Evolutionary conservation across 2,113 vertebrate species (phyloP).

Genomic region (Corvus cornix): DNA sequence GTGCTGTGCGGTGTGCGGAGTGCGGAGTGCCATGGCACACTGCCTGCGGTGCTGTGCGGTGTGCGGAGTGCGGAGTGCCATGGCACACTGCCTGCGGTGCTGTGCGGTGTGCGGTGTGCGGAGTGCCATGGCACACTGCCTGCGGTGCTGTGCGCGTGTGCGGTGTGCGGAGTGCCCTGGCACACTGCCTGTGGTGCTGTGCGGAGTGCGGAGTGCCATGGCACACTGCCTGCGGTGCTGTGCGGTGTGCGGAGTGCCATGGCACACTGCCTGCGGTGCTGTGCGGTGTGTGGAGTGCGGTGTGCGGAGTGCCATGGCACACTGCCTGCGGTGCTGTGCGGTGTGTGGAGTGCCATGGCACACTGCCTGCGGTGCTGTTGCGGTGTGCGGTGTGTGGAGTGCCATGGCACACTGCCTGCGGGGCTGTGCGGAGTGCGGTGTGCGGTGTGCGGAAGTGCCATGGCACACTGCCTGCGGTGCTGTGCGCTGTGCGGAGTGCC

Average conservation of each 20-base stretch:
- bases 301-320: not conserved
- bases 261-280: not conserved
- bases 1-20: not conserved
- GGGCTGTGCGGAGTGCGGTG: not conserved
- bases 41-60: not conserved
- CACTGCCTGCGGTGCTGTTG: no score
- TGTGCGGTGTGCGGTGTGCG: no score
- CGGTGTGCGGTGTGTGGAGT: not conserved
- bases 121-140: not conserved
- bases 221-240: not conserved
- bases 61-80: no score
- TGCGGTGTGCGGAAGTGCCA: not conserved
- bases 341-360: not conserved
- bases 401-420: not conserved
- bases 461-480: not conserved
- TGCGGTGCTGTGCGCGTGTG: not conserved
- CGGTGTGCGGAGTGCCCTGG: not conserved
- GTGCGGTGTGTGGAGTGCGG: not conserved
- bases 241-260: no score
- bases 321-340: not conserved
- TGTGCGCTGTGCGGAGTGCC: not conserved
- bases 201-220: not conserved
- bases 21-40: not conserved
- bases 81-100: not conserved
- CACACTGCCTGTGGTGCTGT: not conserved